phyloP scores from a whole-genome alignment of 2,888 invertebrate genomes.

The Drosophila siamana region DNA sequence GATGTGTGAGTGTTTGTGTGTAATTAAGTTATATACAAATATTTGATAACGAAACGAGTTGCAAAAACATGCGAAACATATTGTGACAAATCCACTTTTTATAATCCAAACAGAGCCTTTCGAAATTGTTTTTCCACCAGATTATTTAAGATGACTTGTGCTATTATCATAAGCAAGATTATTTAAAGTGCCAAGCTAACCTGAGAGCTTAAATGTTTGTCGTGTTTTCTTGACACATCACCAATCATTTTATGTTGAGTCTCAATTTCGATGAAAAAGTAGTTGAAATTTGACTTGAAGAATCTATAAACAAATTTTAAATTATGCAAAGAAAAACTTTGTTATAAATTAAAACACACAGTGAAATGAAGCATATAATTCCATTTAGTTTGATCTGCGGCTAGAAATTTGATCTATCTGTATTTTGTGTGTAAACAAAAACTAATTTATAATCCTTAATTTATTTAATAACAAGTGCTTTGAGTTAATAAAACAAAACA shows the following conservation, averaged over 20 bases:
- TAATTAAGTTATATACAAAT: constrained; percentile 15
- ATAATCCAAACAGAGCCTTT: constrained; percentile 5
- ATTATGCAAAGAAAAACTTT: not conserved
- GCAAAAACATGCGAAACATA: not conserved
- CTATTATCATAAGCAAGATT: not conserved
- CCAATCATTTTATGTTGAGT: not conserved
- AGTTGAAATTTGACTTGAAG: too few species aligned
- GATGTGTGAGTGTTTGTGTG: not conserved
- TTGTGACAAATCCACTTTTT: constrained; percentile 7
- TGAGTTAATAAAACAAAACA: too few species aligned
- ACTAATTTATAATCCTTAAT: too few species aligned
- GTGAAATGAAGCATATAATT: too few species aligned
- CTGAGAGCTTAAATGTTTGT: not conserved
- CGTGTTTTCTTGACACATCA: not conserved
- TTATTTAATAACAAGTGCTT: too few species aligned
- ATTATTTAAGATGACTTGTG: constrained; percentile 2
- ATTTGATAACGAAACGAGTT: constrained; percentile 8
- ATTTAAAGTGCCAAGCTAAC: not conserved
- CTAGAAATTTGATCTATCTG: too few species aligned
- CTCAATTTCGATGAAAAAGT: too few species aligned
- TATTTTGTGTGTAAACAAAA: too few species aligned
- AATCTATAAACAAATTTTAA: not conserved
- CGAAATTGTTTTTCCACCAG: not conserved
- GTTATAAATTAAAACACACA: too few species aligned
- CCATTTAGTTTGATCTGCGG: too few species aligned